These are phyloP conservation scores for Streblospio benedicti DNA, from an alignment of 1,140 invertebrate genomes.

Conservation along the genomic window DNA sequence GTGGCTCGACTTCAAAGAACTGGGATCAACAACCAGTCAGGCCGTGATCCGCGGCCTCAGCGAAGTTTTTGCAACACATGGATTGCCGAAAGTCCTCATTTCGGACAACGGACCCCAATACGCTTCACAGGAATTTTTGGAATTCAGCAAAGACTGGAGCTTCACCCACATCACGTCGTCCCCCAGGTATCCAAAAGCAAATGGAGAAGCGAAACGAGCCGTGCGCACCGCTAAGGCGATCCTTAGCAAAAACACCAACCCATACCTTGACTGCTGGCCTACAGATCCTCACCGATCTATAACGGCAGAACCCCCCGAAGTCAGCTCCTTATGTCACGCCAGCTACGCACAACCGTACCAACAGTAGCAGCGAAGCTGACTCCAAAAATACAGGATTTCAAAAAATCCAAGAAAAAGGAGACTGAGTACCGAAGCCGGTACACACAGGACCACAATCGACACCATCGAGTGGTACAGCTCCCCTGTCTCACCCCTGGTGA, in stretches of 20 bases:
- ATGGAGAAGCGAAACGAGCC: constrained; percentile 13
- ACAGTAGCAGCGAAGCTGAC: no score
- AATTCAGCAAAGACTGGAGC: constrained; percentile 39
- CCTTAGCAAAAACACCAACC: constrained; percentile 9
- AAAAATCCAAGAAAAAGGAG: no score
- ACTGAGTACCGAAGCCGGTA: no score
- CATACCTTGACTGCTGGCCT: constrained; percentile 16
- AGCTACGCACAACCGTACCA: constrained; percentile 10
- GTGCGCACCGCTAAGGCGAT: constrained; percentile 7
- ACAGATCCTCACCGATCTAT: constrained; percentile 14
- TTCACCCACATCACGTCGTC: constrained; percentile 35
- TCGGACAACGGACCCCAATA: constrained; percentile 42
- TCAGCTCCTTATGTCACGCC: constrained; percentile 22
- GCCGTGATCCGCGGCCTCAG: no score
- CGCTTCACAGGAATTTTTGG: constrained; percentile 34
- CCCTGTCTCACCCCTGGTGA: no score
- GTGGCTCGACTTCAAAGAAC: neutral
- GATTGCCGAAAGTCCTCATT: constrained; percentile 13
- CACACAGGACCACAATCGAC: no score
- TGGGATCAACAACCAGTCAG: no score
- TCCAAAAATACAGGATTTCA: no score
- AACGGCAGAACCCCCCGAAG: constrained; percentile 14
- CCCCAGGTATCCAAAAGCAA: constrained; percentile 21
- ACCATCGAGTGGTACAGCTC: no score
- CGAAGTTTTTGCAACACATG: constrained; percentile 14